Evolutionary conservation across 2,113 vertebrate genomes (phyloP), one percentile per base, ranked within the genome.

Genomic region (Gobio gobio): DNA sequence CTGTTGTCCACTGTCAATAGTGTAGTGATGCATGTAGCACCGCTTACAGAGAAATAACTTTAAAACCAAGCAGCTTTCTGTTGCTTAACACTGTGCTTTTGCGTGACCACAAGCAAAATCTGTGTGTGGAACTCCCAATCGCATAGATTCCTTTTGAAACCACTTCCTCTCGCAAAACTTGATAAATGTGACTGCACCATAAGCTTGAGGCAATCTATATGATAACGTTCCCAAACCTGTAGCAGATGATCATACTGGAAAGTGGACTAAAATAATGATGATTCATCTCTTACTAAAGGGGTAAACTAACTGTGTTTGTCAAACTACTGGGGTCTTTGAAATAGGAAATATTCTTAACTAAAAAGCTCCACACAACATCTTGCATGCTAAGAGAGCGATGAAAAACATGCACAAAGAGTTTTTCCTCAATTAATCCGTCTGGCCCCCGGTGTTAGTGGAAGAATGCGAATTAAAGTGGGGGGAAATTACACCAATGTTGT

Each of bases 401-500:
- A 13, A 72, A 70, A 72, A 43, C 36, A 12, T 6, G 68, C 29
- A n/a, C 66, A 43, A 8, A 36, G 33, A 24, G 74, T 18, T 76
- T 76, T 76, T 76, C 74, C 26, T 76, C 74, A 76, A 54, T 76
- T 76, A 76, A 76, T 54, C 14, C 8, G 16, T 29, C 26, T 26
- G 78, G 24, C 26, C 79, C 45, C 43, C 8, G 18, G 16, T 51
- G 24, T 20, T 58, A 20, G 64, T 33, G 74, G 49, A 80, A 33
- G 49, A 36, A 72, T 82, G 86, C 59, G 68, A 33, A 64, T 83
- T 3, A 66, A 68, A 63, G 78, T 66, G 10, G 24, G 66, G 13
- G 43, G 33, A 63, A 81, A 84, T 80, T 22, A 56, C 54, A 14
- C 7, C 68, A 33, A n/a, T 80, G 84, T 72, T 79, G 24, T 79